Conservation (phyloP, 2,113 vertebrate species). For the Vidua macroura region DNA sequence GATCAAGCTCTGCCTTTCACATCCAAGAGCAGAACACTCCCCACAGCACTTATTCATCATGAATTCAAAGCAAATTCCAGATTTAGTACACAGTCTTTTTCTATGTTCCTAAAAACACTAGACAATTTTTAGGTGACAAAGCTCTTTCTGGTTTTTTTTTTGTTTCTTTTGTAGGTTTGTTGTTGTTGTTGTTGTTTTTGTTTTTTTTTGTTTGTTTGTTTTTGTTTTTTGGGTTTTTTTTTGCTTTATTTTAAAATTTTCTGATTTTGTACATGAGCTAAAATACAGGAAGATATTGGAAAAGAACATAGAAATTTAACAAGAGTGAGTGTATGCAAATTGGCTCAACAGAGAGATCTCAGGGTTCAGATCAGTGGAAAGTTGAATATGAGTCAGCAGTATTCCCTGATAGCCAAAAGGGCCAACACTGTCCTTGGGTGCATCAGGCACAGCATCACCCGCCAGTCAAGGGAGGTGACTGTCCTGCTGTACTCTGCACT, state of each 20-base stretch:
- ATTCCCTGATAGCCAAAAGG: neutral
- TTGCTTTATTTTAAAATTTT: neutral
- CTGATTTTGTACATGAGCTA: neutral
- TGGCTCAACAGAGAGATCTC: rapidly evolving
- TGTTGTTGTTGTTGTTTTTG: no score
- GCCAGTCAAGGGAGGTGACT: rapidly evolving
- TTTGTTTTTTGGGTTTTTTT: no score
- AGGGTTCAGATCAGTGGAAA: rapidly evolving
- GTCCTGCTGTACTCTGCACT: rapidly evolving
- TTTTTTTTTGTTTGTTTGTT: no score
- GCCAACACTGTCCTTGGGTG: no score
- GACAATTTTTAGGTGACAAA: neutral
- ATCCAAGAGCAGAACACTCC: neutral
- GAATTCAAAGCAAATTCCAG: neutral
- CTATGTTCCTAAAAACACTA: neutral
- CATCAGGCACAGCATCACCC: neutral
- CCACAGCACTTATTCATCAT: neutral
- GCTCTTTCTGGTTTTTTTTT: neutral
- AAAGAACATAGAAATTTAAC: neutral
- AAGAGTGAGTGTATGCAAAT: neutral
- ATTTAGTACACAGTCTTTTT: neutral
- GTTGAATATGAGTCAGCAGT: neutral
- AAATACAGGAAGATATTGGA: neutral
- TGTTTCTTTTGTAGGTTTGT: no score
- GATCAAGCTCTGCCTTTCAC: neutral